A percentile compares a stretch with the other conserved stretches of the same genome.
Conservation (phyloP, 2,113 vertebrate genomes). For the Danionella cerebrum region DNA sequence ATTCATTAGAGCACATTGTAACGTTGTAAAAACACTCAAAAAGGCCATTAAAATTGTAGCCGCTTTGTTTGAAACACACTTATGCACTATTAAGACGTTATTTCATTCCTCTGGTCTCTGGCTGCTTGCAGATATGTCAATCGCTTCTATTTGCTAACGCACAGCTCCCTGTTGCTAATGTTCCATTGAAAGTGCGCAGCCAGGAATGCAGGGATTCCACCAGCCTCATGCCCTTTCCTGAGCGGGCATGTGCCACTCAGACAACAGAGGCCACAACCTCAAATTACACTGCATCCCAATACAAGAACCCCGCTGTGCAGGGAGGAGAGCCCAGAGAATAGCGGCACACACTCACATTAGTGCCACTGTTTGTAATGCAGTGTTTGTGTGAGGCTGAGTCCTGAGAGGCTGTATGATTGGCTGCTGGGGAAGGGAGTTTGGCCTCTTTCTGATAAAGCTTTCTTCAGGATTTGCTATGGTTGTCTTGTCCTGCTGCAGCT, state of each 20-base stretch:
- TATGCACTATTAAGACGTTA: background rate
- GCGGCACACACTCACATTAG: constrained; percentile 36
- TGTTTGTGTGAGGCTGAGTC: constrained; percentile 29
- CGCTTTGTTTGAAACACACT: background rate
- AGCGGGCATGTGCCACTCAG: constrained; percentile 43
- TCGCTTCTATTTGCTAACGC: background rate
- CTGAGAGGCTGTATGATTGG: constrained; percentile 34
- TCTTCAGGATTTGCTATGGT: constrained; percentile 51
- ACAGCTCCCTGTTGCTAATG: background rate
- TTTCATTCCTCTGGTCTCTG: background rate
- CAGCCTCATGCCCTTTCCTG: constrained; percentile 35
- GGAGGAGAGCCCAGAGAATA: constrained; percentile 27
- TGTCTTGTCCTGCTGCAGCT: constrained; percentile 50
- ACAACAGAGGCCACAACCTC: constrained; percentile 43
- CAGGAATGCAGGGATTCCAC: constrained; percentile 29
- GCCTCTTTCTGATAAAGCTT: constrained; percentile 50
- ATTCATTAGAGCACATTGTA: too few species aligned
- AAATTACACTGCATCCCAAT: constrained; percentile 38
- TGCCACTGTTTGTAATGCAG: constrained; percentile 23
- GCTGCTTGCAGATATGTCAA: background rate
- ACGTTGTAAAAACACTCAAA: too few species aligned
- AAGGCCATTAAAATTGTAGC: background rate
- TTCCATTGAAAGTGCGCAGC: constrained; percentile 6
- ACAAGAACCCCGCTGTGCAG: constrained; percentile 38
- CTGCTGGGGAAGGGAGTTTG: constrained; percentile 47